phyloP scores from a whole-genome alignment of 2,113 vertebrate species.

The Phylloscopus trochiloides region DNA sequence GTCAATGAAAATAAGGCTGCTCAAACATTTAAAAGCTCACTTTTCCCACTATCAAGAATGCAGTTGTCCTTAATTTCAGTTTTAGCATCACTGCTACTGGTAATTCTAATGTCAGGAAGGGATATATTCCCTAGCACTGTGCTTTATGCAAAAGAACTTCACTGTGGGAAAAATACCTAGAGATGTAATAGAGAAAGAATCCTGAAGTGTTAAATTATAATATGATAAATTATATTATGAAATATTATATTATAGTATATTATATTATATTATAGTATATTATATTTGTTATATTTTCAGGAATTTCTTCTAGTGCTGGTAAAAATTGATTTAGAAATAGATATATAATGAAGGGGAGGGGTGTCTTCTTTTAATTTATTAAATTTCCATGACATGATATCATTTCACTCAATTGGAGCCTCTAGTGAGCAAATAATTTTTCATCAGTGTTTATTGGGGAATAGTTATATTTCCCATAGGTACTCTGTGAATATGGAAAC shows the following conservation, averaged over 20 bases:
- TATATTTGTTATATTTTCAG: background rate
- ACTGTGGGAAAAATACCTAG: background rate
- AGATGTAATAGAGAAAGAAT: background rate
- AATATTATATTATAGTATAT: too few species aligned
- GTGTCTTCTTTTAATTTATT: background rate
- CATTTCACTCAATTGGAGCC: background rate
- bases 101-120: background rate
- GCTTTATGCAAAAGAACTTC: background rate
- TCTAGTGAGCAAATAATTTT: constrained; percentile 16
- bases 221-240: background rate
- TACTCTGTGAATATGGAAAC: background rate
- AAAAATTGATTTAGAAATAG: background rate
- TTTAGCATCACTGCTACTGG: background rate
- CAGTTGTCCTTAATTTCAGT: background rate
- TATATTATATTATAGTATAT: background rate
- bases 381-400: background rate
- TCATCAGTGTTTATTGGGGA: background rate
- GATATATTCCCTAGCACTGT: background rate
- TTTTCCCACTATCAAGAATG: background rate
- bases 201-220: background rate
- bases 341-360: background rate
- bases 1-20: background rate
- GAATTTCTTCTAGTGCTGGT: background rate
- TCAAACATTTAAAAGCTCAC: background rate
- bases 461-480: background rate